phyloP scores from a whole-genome alignment of 2,888 invertebrate species.

The Arge pagana region DNA sequence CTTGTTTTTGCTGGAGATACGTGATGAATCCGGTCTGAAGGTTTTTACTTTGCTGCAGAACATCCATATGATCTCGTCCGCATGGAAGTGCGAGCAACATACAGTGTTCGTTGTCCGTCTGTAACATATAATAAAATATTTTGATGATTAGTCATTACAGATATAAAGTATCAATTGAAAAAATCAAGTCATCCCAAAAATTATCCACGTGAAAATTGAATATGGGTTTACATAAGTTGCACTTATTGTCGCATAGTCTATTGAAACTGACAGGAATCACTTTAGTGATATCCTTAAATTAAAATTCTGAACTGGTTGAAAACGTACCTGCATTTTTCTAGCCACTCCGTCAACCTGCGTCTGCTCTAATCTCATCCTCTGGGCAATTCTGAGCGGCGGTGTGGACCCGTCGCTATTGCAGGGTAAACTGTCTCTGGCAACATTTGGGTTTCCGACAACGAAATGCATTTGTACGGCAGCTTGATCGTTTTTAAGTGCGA shows the following conservation, averaged over 20 bases:
- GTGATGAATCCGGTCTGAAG: slow-evolving; percentile 92
- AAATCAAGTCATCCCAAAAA: background rate
- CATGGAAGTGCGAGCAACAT: slow-evolving; percentile 94
- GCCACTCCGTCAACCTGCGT: slow-evolving; percentile 95
- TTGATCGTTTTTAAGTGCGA: slow-evolving; percentile 95
- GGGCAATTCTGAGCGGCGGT: slow-evolving; percentile 89
- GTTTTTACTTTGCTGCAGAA: slow-evolving; percentile 89
- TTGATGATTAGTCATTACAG: too few species aligned
- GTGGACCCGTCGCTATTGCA: slow-evolving; percentile 82
- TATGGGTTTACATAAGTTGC: too few species aligned
- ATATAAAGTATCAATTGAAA: slow-evolving; percentile 5
- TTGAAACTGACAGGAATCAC: too few species aligned
- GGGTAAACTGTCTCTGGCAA: slow-evolving; percentile 88
- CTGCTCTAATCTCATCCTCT: slow-evolving; percentile 96
- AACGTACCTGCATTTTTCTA: slow-evolving; percentile 89
- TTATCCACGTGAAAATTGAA: background rate
- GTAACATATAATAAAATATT: slow-evolving; percentile 45
- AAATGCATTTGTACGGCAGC: slow-evolving; percentile 99
- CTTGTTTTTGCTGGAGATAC: slow-evolving; percentile 95
- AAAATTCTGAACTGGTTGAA: too few species aligned
- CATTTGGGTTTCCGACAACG: slow-evolving; percentile 89
- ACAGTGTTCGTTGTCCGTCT: slow-evolving; percentile 96
- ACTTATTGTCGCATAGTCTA: too few species aligned
- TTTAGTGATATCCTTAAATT: too few species aligned
- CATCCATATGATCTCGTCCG: slow-evolving; percentile 92